Evolutionary conservation across 2,888 invertebrate genomes (phyloP).

Genomic region (Cheilosia scutellata): DNA sequence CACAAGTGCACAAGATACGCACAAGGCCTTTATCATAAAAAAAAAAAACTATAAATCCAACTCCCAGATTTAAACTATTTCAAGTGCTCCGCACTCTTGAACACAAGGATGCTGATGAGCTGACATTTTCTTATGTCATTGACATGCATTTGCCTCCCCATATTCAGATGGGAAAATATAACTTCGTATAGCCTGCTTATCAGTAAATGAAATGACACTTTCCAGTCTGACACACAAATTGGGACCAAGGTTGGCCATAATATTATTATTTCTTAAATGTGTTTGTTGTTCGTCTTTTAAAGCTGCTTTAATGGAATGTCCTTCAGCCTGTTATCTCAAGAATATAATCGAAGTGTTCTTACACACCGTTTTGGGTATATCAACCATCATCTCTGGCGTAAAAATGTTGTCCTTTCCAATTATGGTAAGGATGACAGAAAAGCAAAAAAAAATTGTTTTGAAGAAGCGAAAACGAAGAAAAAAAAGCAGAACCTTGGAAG

Average conservation of each 20-base stretch:
- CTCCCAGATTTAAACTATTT: slow-evolving; percentile 29
- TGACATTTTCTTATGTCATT: slow-evolving; percentile 31
- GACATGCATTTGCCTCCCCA: slow-evolving; percentile 30
- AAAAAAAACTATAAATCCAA: not conserved
- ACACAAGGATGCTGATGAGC: slow-evolving; percentile 26
- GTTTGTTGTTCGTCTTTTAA: slow-evolving; percentile 8
- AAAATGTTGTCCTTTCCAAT: slow-evolving; percentile 59
- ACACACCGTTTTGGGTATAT: slow-evolving; percentile 35
- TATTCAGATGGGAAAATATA: not conserved
- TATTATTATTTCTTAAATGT: slow-evolving; percentile 29
- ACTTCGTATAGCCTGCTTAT: not conserved
- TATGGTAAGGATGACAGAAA: slow-evolving; percentile 45
- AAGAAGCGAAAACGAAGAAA: not conserved
- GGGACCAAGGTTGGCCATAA: slow-evolving; percentile 42
- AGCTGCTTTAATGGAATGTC: slow-evolving; percentile 54
- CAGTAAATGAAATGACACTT: slow-evolving; percentile 21
- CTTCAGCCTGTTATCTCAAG: slow-evolving; percentile 51
- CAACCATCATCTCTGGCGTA: slow-evolving; percentile 21
- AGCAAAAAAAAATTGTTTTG: not conserved
- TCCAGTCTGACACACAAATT: slow-evolving; percentile 32
- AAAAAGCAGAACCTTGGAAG: slow-evolving; percentile 15
- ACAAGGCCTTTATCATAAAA: not conserved
- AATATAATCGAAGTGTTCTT: slow-evolving; percentile 49
- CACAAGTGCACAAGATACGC: not conserved
- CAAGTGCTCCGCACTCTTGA: slow-evolving; percentile 32